Evolutionary conservation across 2,113 vertebrate genomes (phyloP), one percentile per base, ranked within the genome.

Genomic region (Ophiodon elongatus): DNA sequence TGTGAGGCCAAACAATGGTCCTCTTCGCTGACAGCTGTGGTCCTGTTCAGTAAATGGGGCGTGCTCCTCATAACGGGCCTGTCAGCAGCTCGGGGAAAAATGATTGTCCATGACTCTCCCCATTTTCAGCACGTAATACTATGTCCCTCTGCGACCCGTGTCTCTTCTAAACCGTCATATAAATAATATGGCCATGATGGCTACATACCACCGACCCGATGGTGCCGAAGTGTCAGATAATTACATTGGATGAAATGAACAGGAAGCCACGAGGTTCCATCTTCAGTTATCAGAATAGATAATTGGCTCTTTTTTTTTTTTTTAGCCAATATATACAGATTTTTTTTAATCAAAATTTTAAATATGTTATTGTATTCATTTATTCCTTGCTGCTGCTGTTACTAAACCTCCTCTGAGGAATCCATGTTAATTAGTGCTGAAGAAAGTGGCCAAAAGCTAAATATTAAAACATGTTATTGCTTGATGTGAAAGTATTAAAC

Each of bases 1-100:
- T 83, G 73, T 83, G 76, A 54, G 76, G 79, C 83, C 82, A 80
- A 77, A 82, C 76, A 83, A 57, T 60, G 84, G 84, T 60, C 79
- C 75, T 79, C 76, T 85, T 73, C 73, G 80, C 87, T 93, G 93
- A 94, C 94, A 95, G 93, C 94, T 95, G 94, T 86, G 82, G 19
- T 88, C 68, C 81, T 87, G 82, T 74, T 83, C 90, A 92, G 91
- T 93, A 92, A 94, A 94, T 89, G 85, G 87, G 82, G 82, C 94
- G 88, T 92, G 90, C 92, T 92, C 73, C 29, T 93, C 93, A 94
- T 94, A 94, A 93, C 93, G 67, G 85, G 72, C 88, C 93, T 95
- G 94, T 95, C 95, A 93, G 77, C 93, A 71, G 75, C 82, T 15
- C 29, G 45, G 77, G 54, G 88, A 93, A 94, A 90, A 94, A 91